A percentile compares a stretch with the other conserved stretches of the same genome.
Conservation (phyloP, 1,140 invertebrate genomes). For the Dinoponera quadriceps region DNA sequence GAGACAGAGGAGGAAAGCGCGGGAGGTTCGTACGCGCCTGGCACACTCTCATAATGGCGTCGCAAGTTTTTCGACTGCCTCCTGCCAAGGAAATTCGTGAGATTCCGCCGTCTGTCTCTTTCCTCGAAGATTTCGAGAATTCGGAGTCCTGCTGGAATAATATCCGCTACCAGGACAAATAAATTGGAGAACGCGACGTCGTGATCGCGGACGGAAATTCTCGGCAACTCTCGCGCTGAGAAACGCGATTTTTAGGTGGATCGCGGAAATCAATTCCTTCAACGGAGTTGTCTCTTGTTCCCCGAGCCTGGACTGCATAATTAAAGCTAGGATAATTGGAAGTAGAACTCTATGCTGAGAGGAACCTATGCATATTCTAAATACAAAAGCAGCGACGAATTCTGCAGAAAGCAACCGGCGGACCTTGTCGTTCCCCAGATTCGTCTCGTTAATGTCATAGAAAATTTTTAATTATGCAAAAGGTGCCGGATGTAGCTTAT, state of each 20-base stretch:
- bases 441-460: background rate
- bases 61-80: slow-evolving; percentile 42
- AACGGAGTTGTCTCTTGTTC: background rate
- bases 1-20: slow-evolving; percentile 1
- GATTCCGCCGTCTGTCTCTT: slow-evolving; percentile 28
- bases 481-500: background rate
- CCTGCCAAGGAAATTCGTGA: slow-evolving; percentile 42
- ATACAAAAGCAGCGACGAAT: background rate
- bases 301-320: background rate
- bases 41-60: slow-evolving; percentile 25
- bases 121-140: slow-evolving; percentile 44
- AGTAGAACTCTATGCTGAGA: background rate
- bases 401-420: slow-evolving; percentile 1
- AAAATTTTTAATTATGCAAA: background rate
- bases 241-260: slow-evolving; percentile 8
- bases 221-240: background rate
- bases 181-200: slow-evolving; percentile 26
- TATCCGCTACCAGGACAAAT: slow-evolving; percentile 35
- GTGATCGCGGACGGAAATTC: background rate
- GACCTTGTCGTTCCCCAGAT: background rate
- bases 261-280: background rate
- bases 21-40: background rate
- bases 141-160: slow-evolving; percentile 19
- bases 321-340: background rate
- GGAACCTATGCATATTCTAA: background rate